Evolutionary conservation across 2,888 invertebrate genomes (phyloP).

Genomic region (Augiades crinisus): DNA sequence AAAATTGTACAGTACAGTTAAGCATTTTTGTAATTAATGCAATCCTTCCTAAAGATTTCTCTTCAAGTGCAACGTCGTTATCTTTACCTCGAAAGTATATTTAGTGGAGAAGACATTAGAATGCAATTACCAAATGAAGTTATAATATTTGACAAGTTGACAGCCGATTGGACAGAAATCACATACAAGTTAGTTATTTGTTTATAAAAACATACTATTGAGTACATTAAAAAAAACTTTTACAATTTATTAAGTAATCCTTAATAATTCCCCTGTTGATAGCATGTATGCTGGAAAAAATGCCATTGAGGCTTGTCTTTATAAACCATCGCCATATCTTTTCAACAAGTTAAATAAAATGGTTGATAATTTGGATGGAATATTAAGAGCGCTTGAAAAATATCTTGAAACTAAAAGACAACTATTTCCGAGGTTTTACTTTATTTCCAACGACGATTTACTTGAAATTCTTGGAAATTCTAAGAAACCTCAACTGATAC

Average conservation of each 20-base stretch:
- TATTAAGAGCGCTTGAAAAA: conserved; percentile 91
- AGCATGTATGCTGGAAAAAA: conserved; percentile 79
- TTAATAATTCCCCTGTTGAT: conserved; percentile 8
- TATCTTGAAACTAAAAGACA: conserved; percentile 95
- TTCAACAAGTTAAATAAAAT: conserved; percentile 86
- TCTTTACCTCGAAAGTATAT: conserved; percentile 94
- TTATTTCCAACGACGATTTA: conserved; percentile 85
- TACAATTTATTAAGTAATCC: not conserved
- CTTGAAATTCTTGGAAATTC: conserved; percentile 93
- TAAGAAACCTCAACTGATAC: conserved; percentile 90
- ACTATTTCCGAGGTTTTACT: conserved; percentile 89
- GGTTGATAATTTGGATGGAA: conserved; percentile 88
- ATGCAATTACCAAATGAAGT: conserved; percentile 91
- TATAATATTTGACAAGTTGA: conserved; percentile 86
- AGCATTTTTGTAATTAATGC: no score
- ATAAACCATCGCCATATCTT: conserved; percentile 82
- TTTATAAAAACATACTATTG: no score
- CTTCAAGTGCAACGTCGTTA: conserved; percentile 92
- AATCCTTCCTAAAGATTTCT: conserved; percentile 68
- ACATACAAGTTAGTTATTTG: conserved; percentile 72
- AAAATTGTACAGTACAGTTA: no score
- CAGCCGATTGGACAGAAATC: conserved; percentile 86
- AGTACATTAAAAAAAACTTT: no score
- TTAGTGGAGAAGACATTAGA: conserved; percentile 92
- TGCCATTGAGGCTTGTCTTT: conserved; percentile 84